These are phyloP conservation scores for Oxycera nigricornis DNA, from an alignment of 2,888 invertebrate species.

Conservation along the genomic window DNA sequence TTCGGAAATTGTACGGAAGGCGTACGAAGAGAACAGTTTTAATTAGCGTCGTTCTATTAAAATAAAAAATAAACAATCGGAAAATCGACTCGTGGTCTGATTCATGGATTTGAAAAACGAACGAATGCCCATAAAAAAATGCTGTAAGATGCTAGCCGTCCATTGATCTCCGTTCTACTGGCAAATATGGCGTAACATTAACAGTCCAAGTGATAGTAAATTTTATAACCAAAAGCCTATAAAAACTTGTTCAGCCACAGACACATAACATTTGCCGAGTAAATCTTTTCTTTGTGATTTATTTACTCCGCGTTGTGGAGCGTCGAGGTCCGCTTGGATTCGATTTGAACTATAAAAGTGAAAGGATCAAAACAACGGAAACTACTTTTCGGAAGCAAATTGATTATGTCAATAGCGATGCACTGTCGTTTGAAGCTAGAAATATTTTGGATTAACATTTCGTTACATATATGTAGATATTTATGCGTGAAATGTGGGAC, in stretches of 20 bases:
- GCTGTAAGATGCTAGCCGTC: too few species aligned
- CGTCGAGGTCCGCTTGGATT: background rate
- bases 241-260: background rate
- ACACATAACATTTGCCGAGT: background rate
- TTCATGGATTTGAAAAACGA: too few species aligned
- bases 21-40: too few species aligned
- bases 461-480: too few species aligned
- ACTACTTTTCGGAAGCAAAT: conserved; percentile 22
- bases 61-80: too few species aligned
- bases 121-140: too few species aligned
- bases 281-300: background rate
- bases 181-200: background rate
- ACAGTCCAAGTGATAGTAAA: background rate
- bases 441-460: too few species aligned
- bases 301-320: background rate
- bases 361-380: conserved; percentile 28
- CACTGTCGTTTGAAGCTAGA: background rate
- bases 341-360: conserved; percentile 12
- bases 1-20: too few species aligned
- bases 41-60: too few species aligned
- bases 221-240: background rate
- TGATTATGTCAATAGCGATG: background rate
- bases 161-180: too few species aligned
- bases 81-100: too few species aligned
- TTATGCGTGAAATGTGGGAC: too few species aligned